phyloP scores from a whole-genome alignment of 2,113 vertebrate genomes.

The Periophthalmus modestus region DNA sequence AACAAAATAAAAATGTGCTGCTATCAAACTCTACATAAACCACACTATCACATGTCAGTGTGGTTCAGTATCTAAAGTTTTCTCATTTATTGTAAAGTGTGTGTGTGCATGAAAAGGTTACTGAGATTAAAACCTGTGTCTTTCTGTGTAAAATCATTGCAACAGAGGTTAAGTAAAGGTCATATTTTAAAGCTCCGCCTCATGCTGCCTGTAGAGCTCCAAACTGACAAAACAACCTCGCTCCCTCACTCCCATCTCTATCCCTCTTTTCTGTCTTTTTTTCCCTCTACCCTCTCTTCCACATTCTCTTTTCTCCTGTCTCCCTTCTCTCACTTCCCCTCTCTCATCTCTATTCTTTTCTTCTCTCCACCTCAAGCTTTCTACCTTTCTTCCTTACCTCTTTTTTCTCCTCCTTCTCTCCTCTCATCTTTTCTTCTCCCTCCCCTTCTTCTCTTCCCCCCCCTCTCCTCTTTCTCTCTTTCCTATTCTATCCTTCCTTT shows the following conservation, averaged over 20 bases:
- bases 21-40: no score
- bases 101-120: background rate
- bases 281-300: no score
- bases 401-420: background rate
- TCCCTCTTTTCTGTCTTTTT: no score
- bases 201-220: background rate
- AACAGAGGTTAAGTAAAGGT: slow-evolving; percentile 1
- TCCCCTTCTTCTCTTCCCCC: background rate
- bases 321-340: background rate
- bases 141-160: background rate
- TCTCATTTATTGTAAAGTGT: background rate
- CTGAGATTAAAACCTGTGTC: background rate
- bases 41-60: no score
- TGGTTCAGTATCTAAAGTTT: no score
- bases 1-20: no score
- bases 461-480: background rate
- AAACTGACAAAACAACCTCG: no score
- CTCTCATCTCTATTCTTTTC: background rate
- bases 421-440: background rate
- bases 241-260: no score
- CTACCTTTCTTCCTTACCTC: no score
- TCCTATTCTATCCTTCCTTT: no score
- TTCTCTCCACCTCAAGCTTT: background rate
- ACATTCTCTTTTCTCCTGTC: background rate
- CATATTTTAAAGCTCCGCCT: background rate